Conservation (phyloP, 35 echinoderm and acorn worm species). For the Strongylocentrotus purpuratus region DNA sequence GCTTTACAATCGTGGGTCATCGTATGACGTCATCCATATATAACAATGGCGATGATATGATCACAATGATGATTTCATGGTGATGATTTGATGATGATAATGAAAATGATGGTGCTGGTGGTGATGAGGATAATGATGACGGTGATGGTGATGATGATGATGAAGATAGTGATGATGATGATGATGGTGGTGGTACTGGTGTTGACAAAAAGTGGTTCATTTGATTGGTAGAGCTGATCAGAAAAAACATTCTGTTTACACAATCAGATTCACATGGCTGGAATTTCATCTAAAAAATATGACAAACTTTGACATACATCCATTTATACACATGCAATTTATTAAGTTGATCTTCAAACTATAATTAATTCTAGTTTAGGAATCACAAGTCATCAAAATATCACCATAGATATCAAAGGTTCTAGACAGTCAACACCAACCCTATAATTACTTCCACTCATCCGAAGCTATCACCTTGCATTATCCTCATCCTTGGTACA, state of each 20-base stretch:
- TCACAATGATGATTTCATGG: not conserved
- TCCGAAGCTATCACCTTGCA: not conserved
- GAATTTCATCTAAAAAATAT: not conserved
- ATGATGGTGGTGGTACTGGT: not conserved
- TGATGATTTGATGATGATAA: slow-evolving; percentile 8
- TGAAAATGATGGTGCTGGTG: not conserved
- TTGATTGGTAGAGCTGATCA: too few relatives aligned
- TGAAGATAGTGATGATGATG: not conserved
- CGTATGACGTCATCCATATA: too few relatives aligned
- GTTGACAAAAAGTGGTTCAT: not conserved
- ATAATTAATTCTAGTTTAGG: not conserved
- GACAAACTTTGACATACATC: not conserved
- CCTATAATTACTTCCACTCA: not conserved
- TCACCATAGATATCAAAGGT: not conserved
- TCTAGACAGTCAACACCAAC: not conserved
- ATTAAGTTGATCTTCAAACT: not conserved
- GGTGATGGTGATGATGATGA: not conserved
- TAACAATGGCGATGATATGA: not conserved
- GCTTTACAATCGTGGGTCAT: too few relatives aligned
- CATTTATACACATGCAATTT: not conserved
- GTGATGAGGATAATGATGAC: not conserved
- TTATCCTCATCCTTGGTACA: slow-evolving; percentile 40
- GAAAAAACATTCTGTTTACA: too few relatives aligned
- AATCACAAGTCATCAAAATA: not conserved
- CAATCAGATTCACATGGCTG: too few relatives aligned